Evolutionary conservation across 2,888 invertebrate species (phyloP).

Genomic region (Lepeophtheirus nordmannii): DNA sequence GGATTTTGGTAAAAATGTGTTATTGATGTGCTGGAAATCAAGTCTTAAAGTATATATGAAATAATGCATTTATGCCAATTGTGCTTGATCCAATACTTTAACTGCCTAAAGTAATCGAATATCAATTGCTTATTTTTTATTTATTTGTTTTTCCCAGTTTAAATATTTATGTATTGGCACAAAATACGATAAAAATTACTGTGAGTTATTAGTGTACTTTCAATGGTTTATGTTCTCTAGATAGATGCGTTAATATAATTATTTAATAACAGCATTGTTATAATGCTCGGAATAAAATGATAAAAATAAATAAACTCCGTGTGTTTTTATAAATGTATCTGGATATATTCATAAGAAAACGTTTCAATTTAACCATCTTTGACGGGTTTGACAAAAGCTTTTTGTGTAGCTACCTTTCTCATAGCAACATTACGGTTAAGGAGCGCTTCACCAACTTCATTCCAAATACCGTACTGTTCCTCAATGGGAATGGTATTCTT

Average conservation of each 20-base stretch:
- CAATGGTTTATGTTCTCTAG: conserved; percentile 3
- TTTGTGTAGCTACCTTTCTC: conserved; percentile 19
- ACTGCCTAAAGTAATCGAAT: conserved; percentile 1
- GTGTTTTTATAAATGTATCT: background rate
- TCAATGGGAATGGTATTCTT: conserved; percentile 69
- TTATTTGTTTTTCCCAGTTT: background rate
- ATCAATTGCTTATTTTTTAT: background rate
- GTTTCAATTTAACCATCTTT: conserved; percentile 1
- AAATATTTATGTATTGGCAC: conserved; percentile 3
- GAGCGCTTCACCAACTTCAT: conserved; percentile 46
- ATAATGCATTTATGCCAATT: too few relatives aligned
- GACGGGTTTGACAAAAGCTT: conserved; percentile 11
- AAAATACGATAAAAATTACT: background rate
- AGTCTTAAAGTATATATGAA: too few relatives aligned
- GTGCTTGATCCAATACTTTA: background rate
- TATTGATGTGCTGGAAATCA: too few relatives aligned
- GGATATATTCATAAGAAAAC: background rate
- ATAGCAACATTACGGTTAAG: conserved; percentile 10
- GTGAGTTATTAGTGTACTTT: background rate
- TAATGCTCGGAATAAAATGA: background rate
- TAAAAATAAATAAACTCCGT: background rate
- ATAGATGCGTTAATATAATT: background rate
- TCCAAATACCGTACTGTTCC: conserved; percentile 68
- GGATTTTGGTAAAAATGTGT: background rate
- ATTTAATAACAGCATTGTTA: too few relatives aligned